Evolutionary conservation across 2,113 vertebrate genomes (phyloP), one percentile per base, ranked within the genome.

Genomic region (Trogon surrucura): DNA sequence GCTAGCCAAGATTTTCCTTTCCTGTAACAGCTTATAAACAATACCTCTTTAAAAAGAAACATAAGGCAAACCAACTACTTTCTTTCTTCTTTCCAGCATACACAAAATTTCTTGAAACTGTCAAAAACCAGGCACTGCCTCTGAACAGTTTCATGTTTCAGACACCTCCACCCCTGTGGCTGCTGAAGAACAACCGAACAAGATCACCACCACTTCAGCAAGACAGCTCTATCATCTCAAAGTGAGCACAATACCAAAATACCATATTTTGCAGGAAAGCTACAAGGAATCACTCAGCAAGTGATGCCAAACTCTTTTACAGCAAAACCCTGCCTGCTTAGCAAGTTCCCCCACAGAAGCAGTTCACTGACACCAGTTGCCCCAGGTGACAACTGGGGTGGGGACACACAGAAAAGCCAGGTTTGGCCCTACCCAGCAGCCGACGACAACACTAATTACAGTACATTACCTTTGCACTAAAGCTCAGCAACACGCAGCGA

Each of bases 141-240:
- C 61, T 32, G 1, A 34, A 12, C 10, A n/a, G 65, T 15, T 53
- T 5, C 0, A 1, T 0, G 6, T 10, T 75, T 56, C 67, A 14
- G 64, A 23, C 23, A 6, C 19, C 69, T 64, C 38, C 7, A 26
- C 3, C 56, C 22, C 80, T 2, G 23, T 3, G 58, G 32, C 13
- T 30, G 10, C 19, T 1, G 14, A 56, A 20, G 38, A 10, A 66
- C 36, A 19, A 29, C 61, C 20, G 32, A 57, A 62, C 4, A 5
- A 0, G 13, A 38, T 41, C 41, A 41, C 0, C 45, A 27, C 1
- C 6, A 2, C 62, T 2, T 0, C 21, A 26, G 19, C 19, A 64
- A 21, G 45, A 14, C 56, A 6, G 18, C 54, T 17, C 57, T 23
- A 4, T 0, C 51, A 21, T 3, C 48, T 11, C 65, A 2, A 14